phyloP scores from a whole-genome alignment of 1,140 invertebrate species.

The Lepeophtheirus salmonis region DNA sequence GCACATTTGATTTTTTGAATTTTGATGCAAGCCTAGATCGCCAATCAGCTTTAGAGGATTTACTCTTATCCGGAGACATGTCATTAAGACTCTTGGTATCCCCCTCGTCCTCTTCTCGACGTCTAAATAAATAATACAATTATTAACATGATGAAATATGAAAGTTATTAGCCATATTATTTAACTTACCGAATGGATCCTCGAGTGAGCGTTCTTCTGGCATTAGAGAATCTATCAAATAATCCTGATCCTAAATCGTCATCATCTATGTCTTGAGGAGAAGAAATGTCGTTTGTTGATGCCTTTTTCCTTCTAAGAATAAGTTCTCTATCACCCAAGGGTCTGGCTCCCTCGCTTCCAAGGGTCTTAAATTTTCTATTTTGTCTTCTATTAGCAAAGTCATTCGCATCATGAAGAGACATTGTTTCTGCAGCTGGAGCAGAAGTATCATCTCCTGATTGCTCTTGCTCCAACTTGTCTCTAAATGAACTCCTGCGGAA shows the following conservation, averaged over 20 bases:
- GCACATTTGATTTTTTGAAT: conserved; percentile 5
- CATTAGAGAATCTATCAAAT: conserved; percentile 61
- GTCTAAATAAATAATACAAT: background rate
- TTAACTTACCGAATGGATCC: background rate
- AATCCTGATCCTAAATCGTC: conserved; percentile 39
- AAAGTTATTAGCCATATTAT: background rate
- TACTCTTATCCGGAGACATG: conserved; percentile 1
- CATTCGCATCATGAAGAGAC: conserved; percentile 12
- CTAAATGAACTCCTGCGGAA: conserved; percentile 31
- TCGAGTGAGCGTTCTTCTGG: conserved; percentile 44
- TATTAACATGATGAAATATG: background rate
- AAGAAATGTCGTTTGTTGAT: conserved; percentile 21
- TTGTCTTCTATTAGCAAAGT: conserved; percentile 15
- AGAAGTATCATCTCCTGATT: conserved; percentile 14
- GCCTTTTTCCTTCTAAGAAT: conserved; percentile 22
- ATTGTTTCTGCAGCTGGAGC: background rate
- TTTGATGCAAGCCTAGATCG: background rate
- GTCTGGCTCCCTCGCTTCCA: conserved; percentile 11
- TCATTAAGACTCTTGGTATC: conserved; percentile 14
- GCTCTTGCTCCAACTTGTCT: conserved; percentile 15
- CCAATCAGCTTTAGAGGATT: conserved; percentile 9
- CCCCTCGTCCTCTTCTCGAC: conserved; percentile 1
- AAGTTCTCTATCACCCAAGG: conserved; percentile 19
- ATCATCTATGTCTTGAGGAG: conserved; percentile 19
- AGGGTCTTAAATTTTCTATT: conserved; percentile 20